Evolutionary conservation across 2,797 vertebrate species (phyloP).

Genomic region (Ctenopoma kingsleyae): DNA sequence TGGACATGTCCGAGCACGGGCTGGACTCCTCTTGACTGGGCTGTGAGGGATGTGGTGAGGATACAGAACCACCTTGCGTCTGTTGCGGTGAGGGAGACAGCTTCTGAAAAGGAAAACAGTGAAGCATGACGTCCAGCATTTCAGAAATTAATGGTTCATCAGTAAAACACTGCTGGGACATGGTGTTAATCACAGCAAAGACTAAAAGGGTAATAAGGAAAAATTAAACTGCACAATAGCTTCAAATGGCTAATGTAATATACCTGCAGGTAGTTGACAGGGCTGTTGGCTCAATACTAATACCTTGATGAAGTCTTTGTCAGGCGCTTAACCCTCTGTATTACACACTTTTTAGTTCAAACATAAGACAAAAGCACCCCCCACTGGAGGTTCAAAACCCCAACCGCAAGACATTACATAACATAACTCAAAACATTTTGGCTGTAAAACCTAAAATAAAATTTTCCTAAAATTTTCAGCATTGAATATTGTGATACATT

Average conservation of each 20-base stretch:
- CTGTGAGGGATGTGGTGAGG: slow-evolving; percentile 88
- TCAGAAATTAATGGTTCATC: slow-evolving; percentile 13
- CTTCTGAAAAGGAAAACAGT: slow-evolving; percentile 69
- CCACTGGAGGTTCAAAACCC: slow-evolving; percentile 25
- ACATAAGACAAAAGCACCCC: slow-evolving; percentile 52
- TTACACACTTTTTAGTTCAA: slow-evolving; percentile 7
- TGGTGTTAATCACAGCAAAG: slow-evolving; percentile 12
- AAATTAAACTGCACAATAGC: slow-evolving; percentile 31
- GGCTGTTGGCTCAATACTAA: slow-evolving; percentile 43
- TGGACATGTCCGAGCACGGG: slow-evolving; percentile 96
- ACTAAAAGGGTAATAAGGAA: slow-evolving; percentile 22
- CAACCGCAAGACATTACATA: slow-evolving; percentile 11
- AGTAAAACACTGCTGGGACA: slow-evolving; percentile 25
- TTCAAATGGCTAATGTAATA: slow-evolving; percentile 10
- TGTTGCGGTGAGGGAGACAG: slow-evolving; percentile 81
- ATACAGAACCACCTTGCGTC: slow-evolving; percentile 86
- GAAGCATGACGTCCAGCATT: background rate
- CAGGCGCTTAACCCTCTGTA: slow-evolving; percentile 28
- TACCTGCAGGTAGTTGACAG: slow-evolving; percentile 31
- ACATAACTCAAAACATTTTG: slow-evolving; percentile 23
- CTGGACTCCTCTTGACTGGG: slow-evolving; percentile 97
- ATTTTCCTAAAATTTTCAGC: background rate
- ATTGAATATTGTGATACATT: background rate
- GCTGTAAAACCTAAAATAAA: slow-evolving; percentile 1
- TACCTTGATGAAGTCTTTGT: slow-evolving; percentile 22